phyloP scores from a whole-genome alignment of 1,140 invertebrate genomes.

The Lanistes nyassanus region DNA sequence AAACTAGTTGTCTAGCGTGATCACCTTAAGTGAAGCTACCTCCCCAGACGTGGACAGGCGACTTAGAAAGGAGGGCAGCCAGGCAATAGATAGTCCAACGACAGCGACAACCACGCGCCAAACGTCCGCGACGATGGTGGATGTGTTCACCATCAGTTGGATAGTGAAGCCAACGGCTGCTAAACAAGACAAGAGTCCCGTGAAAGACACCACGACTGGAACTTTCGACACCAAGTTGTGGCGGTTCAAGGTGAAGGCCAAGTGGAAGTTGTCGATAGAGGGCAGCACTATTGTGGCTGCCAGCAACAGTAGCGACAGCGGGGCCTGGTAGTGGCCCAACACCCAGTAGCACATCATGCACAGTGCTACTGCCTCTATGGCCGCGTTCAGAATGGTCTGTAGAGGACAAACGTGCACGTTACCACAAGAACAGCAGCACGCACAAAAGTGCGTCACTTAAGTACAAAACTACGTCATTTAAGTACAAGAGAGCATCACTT shows the following conservation, averaged over 20 bases:
- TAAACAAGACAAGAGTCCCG: too few species aligned
- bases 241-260: not conserved
- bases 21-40: too few species aligned
- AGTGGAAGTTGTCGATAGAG: constrained; percentile 4
- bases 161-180: too few species aligned
- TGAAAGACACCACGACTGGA: not conserved
- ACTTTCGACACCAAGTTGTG: not conserved
- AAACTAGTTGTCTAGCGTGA: too few species aligned
- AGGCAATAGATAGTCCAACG: constrained; percentile 25
- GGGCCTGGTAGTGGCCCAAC: constrained; percentile 12
- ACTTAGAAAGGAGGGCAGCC: constrained; percentile 32
- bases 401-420: too few species aligned
- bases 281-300: not conserved
- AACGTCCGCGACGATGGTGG: not conserved
- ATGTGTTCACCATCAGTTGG: not conserved
- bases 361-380: constrained; percentile 6
- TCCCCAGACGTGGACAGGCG: too few species aligned
- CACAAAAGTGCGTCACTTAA: too few species aligned
- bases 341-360: constrained; percentile 23
- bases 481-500: too few species aligned
- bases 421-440: too few species aligned
- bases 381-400: constrained; percentile 4
- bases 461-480: too few species aligned
- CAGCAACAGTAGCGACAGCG: constrained; percentile 18
- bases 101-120: constrained; percentile 23